A percentile compares a stretch with the other conserved stretches of the same genome.
Evolutionary conservation across 53 echinoderm and acorn worm genomes (phyloP).

Genomic region (Arbacia lixula): DNA sequence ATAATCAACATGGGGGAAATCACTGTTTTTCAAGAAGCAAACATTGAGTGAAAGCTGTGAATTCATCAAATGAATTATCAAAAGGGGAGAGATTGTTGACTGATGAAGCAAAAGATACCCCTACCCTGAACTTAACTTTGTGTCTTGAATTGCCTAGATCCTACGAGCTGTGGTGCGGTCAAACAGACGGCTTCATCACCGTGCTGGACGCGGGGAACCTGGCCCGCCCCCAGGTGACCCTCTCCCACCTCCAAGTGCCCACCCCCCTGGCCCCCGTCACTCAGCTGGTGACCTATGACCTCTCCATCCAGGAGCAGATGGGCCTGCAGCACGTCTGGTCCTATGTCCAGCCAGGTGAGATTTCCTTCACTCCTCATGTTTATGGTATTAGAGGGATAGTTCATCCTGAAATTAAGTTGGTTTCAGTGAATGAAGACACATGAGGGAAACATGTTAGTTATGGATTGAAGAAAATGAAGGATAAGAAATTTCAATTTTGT

Average conservation of each 20-base stretch:
- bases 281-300: slow-evolving; percentile 91
- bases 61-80: neutral
- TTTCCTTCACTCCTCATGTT: neutral
- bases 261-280: slow-evolving; percentile 73
- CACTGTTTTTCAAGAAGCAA: neutral
- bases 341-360: slow-evolving; percentile 84
- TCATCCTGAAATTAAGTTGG: too few species aligned
- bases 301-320: slow-evolving; percentile 71
- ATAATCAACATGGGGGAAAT: too few species aligned
- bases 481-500: too few species aligned
- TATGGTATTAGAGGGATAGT: too few species aligned
- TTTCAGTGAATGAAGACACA: too few species aligned
- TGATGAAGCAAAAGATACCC: too few species aligned
- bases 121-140: too few species aligned
- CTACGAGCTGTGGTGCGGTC: slow-evolving; percentile 93
- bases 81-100: neutral
- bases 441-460: too few species aligned
- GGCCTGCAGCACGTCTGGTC: slow-evolving; percentile 79
- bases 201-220: slow-evolving; percentile 70
- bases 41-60: neutral
- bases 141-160: slow-evolving; percentile 62
- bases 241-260: slow-evolving; percentile 64
- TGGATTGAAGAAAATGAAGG: too few species aligned
- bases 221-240: slow-evolving; percentile 30
- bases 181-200: slow-evolving; percentile 79